phyloP scores from a whole-genome alignment of 2,888 invertebrate species.

The Hydraecia micacea region DNA sequence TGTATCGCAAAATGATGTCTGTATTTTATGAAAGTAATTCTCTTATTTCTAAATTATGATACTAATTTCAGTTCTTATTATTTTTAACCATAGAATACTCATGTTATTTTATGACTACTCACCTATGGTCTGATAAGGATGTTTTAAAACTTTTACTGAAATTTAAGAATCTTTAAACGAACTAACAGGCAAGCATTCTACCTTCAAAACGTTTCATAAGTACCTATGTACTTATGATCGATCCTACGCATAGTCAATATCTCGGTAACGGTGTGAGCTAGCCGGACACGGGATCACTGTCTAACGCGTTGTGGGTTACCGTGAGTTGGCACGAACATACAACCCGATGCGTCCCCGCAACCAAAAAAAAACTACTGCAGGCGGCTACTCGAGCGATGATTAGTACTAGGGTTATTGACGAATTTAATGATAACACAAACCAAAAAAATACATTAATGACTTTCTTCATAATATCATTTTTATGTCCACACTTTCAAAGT shows the following conservation, averaged over 20 bases:
- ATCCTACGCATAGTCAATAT: not conserved
- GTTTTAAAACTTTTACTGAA: not conserved
- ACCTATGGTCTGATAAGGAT: not conserved
- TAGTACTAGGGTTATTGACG: not conserved
- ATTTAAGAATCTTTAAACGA: not conserved
- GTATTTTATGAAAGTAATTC: not conserved
- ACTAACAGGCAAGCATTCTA: not conserved
- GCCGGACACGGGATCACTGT: not conserved
- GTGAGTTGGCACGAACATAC: not conserved
- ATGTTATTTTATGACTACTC: not conserved
- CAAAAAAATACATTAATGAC: not conserved
- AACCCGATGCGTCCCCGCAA: not conserved
- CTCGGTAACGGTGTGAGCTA: not conserved
- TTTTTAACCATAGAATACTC: not conserved
- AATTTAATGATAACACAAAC: not conserved
- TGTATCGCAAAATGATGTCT: conserved; percentile 7
- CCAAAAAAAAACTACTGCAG: not conserved
- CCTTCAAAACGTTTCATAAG: not conserved
- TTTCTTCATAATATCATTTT: not conserved
- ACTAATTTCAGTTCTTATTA: no score
- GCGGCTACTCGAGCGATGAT: not conserved
- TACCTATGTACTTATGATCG: no score
- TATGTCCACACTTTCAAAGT: not conserved
- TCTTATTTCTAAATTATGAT: not conserved
- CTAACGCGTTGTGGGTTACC: not conserved